Base-by-base conservation (phyloP, 2,888 invertebrate genomes). In the Catotricha subobsoleta region DNA sequence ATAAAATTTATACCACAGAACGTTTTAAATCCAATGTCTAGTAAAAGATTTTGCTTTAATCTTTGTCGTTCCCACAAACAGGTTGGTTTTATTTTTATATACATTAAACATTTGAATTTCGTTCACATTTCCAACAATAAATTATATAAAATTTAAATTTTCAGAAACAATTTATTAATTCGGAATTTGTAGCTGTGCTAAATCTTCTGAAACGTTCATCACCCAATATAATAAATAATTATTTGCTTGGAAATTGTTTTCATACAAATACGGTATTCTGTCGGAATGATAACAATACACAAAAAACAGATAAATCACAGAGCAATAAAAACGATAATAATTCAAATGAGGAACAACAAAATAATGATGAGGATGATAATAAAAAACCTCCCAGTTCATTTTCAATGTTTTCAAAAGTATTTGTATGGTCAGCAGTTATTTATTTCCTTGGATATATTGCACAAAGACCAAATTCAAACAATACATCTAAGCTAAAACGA, bases 401-500 rank as follows among this genome's bases (percentile, higher is more conserved):
- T 23, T 21, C 36, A 36, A 36, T 23, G n/a, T 25, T 16, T n/a
- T 36, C 25, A 10, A 20, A 20, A 34, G 2, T 7, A 25, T 25
- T 36, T 15, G 8, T 36, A 9, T 36, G 36, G 36, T 9, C 21
- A 2, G 3, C n/a, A 8, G 15, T 36, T 9, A 36, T 36, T 36
- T 36, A 36, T 15, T 16, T 21, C 36, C 6, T 36, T 25, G 13
- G 36, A 6, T 36, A 23, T 25, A 23, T n/a, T n/a, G n/a, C n/a
- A n/a, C n/a, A n/a, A n/a, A n/a, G n/a, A n/a, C n/a, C 36, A 3
- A 23, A 23, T 36, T 36, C 15, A 2, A 21, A 23, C 9, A 21
- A 23, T 6, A 15, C 25, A 9, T 23, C 36, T 4, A 36, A n/a
- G n/a, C n/a, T n/a, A 6, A 61, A 59, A n/a, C 67, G 80, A 23